Conservation (phyloP, 2,797 vertebrate species). For the Phrynocephalus guinanensis region DNA sequence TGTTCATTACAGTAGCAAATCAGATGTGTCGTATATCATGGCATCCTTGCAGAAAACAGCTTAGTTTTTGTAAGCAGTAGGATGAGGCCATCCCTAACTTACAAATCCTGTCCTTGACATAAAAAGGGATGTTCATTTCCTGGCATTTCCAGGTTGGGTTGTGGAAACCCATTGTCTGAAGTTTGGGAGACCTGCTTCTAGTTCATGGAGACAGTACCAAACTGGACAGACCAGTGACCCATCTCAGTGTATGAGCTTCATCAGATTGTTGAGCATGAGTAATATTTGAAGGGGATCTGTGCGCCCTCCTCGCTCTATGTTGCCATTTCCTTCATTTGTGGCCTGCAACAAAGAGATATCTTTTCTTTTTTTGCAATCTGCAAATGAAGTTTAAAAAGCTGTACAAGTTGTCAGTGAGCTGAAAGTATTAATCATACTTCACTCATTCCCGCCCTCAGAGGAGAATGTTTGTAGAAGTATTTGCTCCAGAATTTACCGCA, state of each 20-base stretch:
- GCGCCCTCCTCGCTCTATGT: neutral
- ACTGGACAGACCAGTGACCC: neutral
- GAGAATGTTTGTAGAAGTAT: constrained; percentile 61
- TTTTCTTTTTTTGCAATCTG: neutral
- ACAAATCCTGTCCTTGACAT: neutral
- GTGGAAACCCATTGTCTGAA: neutral
- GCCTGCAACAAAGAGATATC: neutral
- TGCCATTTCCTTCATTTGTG: neutral
- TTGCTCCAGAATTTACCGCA: constrained; percentile 50
- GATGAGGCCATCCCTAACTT: neutral
- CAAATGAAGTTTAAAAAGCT: neutral
- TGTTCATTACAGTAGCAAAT: no score
- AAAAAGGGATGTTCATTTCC: neutral
- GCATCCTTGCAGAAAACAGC: neutral
- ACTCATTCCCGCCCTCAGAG: constrained; percentile 27
- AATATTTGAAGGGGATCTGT: neutral
- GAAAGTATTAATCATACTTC: constrained; percentile 30
- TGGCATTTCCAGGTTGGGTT: neutral
- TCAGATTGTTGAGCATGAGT: neutral
- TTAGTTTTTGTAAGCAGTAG: neutral
- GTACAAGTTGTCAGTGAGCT: constrained; percentile 36
- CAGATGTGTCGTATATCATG: neutral
- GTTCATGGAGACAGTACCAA: neutral
- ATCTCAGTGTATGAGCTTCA: no score
- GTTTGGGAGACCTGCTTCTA: neutral